phyloP scores from a whole-genome alignment of 1,140 invertebrate species.

The Globodera ellingtonae region DNA sequence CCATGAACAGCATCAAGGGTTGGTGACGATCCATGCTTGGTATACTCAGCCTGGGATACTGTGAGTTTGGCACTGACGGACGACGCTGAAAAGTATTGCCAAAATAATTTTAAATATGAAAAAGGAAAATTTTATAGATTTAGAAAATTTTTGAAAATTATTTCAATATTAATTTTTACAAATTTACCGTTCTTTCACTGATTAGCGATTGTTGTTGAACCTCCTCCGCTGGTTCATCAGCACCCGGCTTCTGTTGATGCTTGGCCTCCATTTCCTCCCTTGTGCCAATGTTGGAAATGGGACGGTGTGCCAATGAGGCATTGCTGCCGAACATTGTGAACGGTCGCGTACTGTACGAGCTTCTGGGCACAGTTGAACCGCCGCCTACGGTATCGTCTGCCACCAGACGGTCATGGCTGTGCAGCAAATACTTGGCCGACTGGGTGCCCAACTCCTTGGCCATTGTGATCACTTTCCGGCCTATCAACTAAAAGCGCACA shows the following conservation, averaged over 20 bases:
- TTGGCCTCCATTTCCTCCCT: neutral
- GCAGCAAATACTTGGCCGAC: conserved; percentile 48
- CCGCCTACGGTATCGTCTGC: conserved; percentile 43
- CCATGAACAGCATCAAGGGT: conserved; percentile 9
- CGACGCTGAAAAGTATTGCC: neutral
- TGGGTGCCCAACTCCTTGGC: conserved; percentile 46
- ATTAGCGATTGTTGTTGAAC: neutral
- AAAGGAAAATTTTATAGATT: too few relatives aligned
- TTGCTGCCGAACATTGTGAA: conserved; percentile 2
- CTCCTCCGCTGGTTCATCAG: neutral
- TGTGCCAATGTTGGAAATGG: conserved; percentile 24
- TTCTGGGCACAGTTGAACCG: conserved; percentile 26
- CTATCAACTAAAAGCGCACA: conserved; percentile 40
- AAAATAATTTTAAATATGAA: neutral
- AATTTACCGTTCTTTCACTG: too few relatives aligned
- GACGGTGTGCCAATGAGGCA: neutral
- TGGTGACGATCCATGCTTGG: neutral
- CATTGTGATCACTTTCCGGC: conserved; percentile 52
- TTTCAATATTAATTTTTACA: too few relatives aligned
- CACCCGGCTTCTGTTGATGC: neutral
- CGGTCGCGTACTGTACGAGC: conserved; percentile 26
- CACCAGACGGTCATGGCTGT: conserved; percentile 48
- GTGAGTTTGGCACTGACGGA: neutral
- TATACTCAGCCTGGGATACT: neutral
- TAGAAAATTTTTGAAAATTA: too few relatives aligned